Conservation (phyloP, 2,797 vertebrate species). For the Pseudochromis fuscus region DNA sequence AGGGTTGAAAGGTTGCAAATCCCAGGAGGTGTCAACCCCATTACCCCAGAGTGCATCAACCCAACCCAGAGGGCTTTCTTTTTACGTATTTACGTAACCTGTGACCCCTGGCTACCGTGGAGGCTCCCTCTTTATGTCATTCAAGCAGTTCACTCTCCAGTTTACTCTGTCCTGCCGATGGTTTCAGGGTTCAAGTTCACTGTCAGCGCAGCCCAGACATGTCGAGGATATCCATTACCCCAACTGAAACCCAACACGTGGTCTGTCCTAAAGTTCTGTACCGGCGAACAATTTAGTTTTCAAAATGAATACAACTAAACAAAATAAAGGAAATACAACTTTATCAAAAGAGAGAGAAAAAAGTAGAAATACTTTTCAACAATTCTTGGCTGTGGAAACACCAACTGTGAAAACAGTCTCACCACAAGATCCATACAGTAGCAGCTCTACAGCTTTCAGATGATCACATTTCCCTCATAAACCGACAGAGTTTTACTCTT, state of each 20-base stretch:
- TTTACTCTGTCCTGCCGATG: constrained; percentile 26
- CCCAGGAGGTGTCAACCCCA: constrained; percentile 67
- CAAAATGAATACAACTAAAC: background rate
- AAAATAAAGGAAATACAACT: background rate
- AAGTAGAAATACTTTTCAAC: background rate
- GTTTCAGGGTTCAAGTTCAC: constrained; percentile 80
- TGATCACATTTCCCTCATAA: too few relatives aligned
- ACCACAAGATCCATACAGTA: background rate
- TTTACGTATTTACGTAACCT: constrained; percentile 77
- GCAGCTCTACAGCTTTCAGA: background rate
- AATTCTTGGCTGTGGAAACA: background rate
- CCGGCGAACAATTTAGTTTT: background rate
- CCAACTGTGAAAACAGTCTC: background rate
- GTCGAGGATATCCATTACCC: constrained; percentile 33
- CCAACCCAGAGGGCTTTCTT: constrained; percentile 62
- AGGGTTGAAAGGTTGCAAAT: constrained; percentile 66
- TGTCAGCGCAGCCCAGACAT: constrained; percentile 61
- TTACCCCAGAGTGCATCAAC: constrained; percentile 60
- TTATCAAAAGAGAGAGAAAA: background rate
- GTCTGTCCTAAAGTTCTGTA: background rate
- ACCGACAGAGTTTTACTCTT: background rate
- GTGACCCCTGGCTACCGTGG: constrained; percentile 58
- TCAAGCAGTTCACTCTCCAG: constrained; percentile 29
- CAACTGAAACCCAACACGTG: constrained; percentile 15
- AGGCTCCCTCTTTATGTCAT: constrained; percentile 49